A percentile compares a stretch with the other conserved stretches of the same genome.
Evolutionary conservation across 2,888 invertebrate genomes (phyloP).

Genomic region (Drosophila peninsularis): DNA sequence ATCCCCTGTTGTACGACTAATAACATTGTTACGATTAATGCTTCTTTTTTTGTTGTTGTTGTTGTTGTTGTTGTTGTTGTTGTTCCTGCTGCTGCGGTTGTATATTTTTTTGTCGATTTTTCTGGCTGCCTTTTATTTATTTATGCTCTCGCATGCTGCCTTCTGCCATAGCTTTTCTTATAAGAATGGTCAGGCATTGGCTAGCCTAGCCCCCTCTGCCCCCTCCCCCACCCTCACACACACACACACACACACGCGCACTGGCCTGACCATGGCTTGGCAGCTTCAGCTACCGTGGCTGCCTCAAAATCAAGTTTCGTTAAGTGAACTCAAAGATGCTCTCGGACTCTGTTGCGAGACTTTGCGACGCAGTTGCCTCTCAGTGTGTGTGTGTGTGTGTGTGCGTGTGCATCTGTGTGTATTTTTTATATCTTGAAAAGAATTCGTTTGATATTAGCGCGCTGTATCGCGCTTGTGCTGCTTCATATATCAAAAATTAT

Average conservation of each 20-base stretch:
- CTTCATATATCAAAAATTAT: conserved; percentile 84
- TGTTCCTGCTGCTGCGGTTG: conserved; percentile 33
- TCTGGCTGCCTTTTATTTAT: conserved; percentile 67
- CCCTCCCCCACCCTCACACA: not conserved
- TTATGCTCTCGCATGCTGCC: conserved; percentile 68
- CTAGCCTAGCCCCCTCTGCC: not conserved
- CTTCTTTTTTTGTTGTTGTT: conserved; percentile 67
- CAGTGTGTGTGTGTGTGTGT: conserved; percentile 30
- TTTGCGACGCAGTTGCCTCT: conserved; percentile 44
- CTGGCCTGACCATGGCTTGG: not conserved
- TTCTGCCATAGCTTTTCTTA: conserved; percentile 66
- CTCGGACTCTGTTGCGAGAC: conserved; percentile 28
- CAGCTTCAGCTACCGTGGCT: conserved; percentile 56
- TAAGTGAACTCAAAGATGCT: conserved; percentile 38
- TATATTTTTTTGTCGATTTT: conserved; percentile 18
- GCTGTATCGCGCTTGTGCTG: conserved; percentile 82
- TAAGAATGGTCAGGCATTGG: conserved; percentile 71
- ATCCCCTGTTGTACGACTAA: conserved; percentile 85
- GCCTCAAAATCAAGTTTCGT: conserved; percentile 43
- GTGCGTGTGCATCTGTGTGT: conserved; percentile 12
- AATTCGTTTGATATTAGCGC: conserved; percentile 84
- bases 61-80: conserved; percentile 37
- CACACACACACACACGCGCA: not conserved
- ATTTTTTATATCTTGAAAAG: conserved; percentile 78
- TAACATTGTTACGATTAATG: conserved; percentile 85